Conservation (phyloP, 2,888 invertebrate species). For the Caenorhabditis plicata region DNA sequence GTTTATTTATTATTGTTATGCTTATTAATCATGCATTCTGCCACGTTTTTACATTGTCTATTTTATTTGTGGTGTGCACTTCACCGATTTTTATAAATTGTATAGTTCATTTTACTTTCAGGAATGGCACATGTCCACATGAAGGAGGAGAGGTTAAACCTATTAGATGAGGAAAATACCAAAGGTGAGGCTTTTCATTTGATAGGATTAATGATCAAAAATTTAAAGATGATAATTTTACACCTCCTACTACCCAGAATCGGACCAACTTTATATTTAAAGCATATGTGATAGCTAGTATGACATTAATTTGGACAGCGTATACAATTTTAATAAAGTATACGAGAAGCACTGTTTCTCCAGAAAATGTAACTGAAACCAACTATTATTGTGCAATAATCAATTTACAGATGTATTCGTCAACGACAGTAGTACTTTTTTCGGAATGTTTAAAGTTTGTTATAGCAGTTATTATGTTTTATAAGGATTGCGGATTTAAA, state of each 20-base stretch:
- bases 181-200: neutral
- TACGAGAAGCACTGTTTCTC: slow-evolving; percentile 55
- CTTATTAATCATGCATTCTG: too few relatives aligned
- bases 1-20: too few relatives aligned
- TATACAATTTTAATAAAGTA: slow-evolving; percentile 64
- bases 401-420: slow-evolving; percentile 49
- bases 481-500: slow-evolving; percentile 37
- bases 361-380: slow-evolving; percentile 44
- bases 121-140: too few relatives aligned
- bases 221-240: slow-evolving; percentile 4
- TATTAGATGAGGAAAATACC: too few relatives aligned
- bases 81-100: too few relatives aligned
- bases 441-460: slow-evolving; percentile 59
- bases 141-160: too few relatives aligned
- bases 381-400: too few relatives aligned
- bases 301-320: slow-evolving; percentile 65
- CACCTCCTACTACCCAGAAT: neutral
- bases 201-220: neutral
- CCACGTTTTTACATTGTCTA: too few relatives aligned
- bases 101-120: too few relatives aligned
- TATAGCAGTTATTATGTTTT: slow-evolving; percentile 55
- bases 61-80: too few relatives aligned
- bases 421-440: slow-evolving; percentile 61
- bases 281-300: slow-evolving; percentile 59
- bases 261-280: slow-evolving; percentile 34